Evolutionary conservation across 2,113 vertebrate genomes (phyloP).

Genomic region (Hipposideros armiger): DNA sequence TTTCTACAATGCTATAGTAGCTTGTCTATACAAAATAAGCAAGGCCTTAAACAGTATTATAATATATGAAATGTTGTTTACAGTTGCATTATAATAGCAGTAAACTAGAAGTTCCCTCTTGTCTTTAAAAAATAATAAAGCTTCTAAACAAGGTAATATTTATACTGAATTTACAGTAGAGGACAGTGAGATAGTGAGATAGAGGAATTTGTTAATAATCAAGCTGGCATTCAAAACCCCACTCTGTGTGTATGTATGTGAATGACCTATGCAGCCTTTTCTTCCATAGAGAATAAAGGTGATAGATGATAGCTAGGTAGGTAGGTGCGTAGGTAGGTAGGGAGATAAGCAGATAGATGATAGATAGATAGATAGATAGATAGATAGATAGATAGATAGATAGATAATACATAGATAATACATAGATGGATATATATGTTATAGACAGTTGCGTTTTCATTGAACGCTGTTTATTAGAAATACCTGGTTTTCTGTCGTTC

Average conservation of each 20-base stretch:
- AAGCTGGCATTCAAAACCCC: neutral
- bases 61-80: neutral
- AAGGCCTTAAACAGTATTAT: too few relatives aligned
- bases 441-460: too few relatives aligned
- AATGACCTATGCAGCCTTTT: neutral
- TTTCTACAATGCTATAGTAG: too few relatives aligned
- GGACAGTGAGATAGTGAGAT: neutral
- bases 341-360: too few relatives aligned
- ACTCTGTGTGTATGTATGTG: neutral
- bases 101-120: neutral
- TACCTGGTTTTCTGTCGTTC: too few relatives aligned
- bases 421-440: too few relatives aligned
- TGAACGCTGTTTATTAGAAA: too few relatives aligned
- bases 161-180: too few relatives aligned
- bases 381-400: neutral
- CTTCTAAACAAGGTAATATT: neutral
- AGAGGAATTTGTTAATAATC: neutral
- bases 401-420: too few relatives aligned
- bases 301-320: too few relatives aligned
- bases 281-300: neutral
- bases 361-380: too few relatives aligned
- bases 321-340: neutral
- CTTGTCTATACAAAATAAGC: too few relatives aligned
- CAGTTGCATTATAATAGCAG: neutral
- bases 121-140: neutral